Percentiles rank a stretch among this genome's conserved stretches.
Conservation (phyloP, 2,888 invertebrate genomes). For the Cataglyphis livida region DNA sequence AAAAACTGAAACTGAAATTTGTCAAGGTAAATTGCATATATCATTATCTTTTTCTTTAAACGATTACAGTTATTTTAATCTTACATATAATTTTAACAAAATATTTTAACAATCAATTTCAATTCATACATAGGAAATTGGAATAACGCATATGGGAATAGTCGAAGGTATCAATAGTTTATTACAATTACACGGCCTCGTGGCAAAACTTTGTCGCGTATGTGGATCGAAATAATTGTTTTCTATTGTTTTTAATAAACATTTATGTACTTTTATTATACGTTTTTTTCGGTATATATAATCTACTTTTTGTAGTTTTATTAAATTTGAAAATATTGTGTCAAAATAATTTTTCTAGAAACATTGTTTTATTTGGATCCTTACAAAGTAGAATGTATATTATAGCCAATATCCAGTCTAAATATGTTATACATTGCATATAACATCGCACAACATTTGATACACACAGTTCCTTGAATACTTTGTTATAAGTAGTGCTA, state of each 20-base stretch:
- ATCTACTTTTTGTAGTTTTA: neutral
- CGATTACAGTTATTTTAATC: neutral
- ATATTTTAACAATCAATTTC: slow-evolving; percentile 4
- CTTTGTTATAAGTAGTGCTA: neutral
- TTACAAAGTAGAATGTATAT: neutral
- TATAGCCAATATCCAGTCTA: neutral
- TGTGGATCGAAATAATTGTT: slow-evolving; percentile 54
- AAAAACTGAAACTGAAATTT: slow-evolving; percentile 93
- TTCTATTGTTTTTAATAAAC: slow-evolving; percentile 66
- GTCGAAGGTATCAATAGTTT: slow-evolving; percentile 95
- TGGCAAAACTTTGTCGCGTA: slow-evolving; percentile 92
- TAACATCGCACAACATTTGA: slow-evolving; percentile 2
- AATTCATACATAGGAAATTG: slow-evolving; percentile 91
- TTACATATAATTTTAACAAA: neutral
- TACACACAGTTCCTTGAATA: neutral
- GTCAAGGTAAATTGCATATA: slow-evolving; percentile 88
- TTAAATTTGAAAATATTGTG: neutral
- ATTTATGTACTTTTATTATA: slow-evolving; percentile 20
- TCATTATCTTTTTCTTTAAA: neutral
- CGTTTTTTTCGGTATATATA: neutral
- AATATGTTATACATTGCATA: neutral
- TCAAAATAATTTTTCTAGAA: slow-evolving; percentile 5
- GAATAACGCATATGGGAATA: slow-evolving; percentile 95
- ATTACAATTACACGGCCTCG: slow-evolving; percentile 95
- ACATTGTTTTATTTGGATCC: neutral